Evolutionary conservation across 2,888 invertebrate genomes (phyloP).

Genomic region (Caenorhabditis drosophilae): DNA sequence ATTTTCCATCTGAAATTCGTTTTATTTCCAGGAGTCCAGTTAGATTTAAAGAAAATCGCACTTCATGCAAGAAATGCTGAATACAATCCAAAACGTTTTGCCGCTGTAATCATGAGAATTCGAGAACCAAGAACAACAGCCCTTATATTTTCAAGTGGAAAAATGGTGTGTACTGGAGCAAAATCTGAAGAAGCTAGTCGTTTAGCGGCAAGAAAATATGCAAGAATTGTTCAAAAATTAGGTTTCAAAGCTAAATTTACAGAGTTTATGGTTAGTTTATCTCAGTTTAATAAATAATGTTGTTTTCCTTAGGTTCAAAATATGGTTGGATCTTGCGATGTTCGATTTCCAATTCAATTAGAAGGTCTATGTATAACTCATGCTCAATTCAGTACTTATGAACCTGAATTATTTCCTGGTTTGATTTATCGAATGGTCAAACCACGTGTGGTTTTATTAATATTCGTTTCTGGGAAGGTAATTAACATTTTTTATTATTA

Average conservation of each 20-base stretch:
- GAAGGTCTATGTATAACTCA: slow-evolving; percentile 83
- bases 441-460: slow-evolving; percentile 90
- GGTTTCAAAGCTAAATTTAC: slow-evolving; percentile 76
- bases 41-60: slow-evolving; percentile 95
- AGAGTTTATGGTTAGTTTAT: slow-evolving; percentile 64
- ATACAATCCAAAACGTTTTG: slow-evolving; percentile 98
- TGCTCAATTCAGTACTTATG: slow-evolving; percentile 83
- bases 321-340: slow-evolving; percentile 86
- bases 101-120: slow-evolving; percentile 94
- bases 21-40: slow-evolving; percentile 65
- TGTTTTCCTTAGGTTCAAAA: slow-evolving; percentile 76
- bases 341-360: slow-evolving; percentile 83
- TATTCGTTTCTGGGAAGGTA: slow-evolving; percentile 98
- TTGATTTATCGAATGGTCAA: slow-evolving; percentile 88
- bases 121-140: slow-evolving; percentile 84
- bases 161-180: slow-evolving; percentile 87
- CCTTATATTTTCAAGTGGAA: slow-evolving; percentile 83
- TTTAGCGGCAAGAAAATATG: slow-evolving; percentile 80
- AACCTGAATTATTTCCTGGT: slow-evolving; percentile 98
- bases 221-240: slow-evolving; percentile 82
- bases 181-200: slow-evolving; percentile 79
- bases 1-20: not conserved
- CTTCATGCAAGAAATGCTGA: slow-evolving; percentile 97
- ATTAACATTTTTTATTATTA: not conserved
- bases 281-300: slow-evolving; percentile 1